phyloP scores from a whole-genome alignment of 2,888 invertebrate species.

The Axea sp. region DNA sequence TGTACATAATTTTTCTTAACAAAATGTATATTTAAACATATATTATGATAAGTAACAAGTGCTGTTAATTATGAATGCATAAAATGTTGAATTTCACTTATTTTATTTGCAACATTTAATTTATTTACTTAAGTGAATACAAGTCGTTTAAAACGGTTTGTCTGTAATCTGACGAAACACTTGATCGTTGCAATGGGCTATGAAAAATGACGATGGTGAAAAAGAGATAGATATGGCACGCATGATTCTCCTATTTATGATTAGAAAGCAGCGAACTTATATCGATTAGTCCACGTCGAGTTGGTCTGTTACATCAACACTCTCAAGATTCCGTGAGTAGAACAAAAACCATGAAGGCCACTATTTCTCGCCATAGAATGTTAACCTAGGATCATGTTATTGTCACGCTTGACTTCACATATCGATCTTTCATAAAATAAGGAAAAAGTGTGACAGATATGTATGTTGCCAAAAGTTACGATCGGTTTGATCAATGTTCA shows the following conservation, averaged over 20 bases:
- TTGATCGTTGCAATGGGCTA: background rate
- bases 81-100: no score
- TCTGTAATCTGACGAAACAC: constrained; percentile 1
- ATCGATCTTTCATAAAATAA: constrained; percentile 17
- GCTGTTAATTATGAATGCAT: no score
- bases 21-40: no score
- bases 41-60: no score
- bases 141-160: no score
- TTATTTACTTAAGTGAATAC: no score
- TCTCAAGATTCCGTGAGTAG: constrained; percentile 30
- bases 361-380: constrained; percentile 12
- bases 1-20: no score
- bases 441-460: constrained; percentile 2
- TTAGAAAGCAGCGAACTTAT: constrained; percentile 49
- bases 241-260: constrained; percentile 44
- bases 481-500: background rate
- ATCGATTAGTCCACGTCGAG: constrained; percentile 54
- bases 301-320: constrained; percentile 38
- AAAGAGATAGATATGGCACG: constrained; percentile 28
- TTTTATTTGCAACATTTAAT: no score
- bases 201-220: constrained; percentile 17
- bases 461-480: constrained; percentile 1
- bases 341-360: constrained; percentile 52
- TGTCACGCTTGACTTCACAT: constrained; percentile 17
- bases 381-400: constrained; percentile 28